Evolutionary conservation across 2,113 vertebrate genomes (phyloP), one percentile per base, ranked within the genome.

Genomic region (Silurus meridionalis): DNA sequence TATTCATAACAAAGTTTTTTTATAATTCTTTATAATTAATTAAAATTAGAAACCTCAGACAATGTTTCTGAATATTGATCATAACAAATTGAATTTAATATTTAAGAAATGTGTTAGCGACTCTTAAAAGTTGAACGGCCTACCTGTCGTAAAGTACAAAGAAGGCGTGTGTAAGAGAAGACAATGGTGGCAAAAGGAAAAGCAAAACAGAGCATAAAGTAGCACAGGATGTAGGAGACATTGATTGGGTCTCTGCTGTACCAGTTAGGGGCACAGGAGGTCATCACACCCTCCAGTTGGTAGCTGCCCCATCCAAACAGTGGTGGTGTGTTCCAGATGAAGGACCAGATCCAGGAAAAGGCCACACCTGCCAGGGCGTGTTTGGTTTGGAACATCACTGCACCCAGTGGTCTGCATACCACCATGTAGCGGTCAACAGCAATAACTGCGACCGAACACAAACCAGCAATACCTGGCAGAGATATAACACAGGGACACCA

Each of bases 301-400:
- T 90, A 95, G 67, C 94, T 94, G 50, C 95, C 95, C 95, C 95
- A 96, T 13, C 95, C 94, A 61, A 96, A 94, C 50, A 95, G 92
- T 8, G 95, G 94, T 0, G 95, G 94, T 0, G 93, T 94, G 90
- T 95, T 96, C 94, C 95, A 95, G 75, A 96, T 84, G 46, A 96
- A 94, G 0, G 95, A 96, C 95, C 95, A 95, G 25, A 93, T 75
- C 95, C 95, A 95, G 80, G 94, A 91, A 28, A 92, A 83, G 4
- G 92, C 90, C 52, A 94, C 91, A 10, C 94, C 94, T 7, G 88
- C 90, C 4, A 94, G 88, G 0, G 94, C 95, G 79, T 95, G 94
- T 82, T 91, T 93, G 80, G 91, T 93, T 88, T 93, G 92, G 71
- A 95, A 94, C 46, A 90, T 83, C 37, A 94, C 81, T 0, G 90